These are phyloP conservation scores for Glaucomys volans DNA, from an alignment of 2,113 vertebrate species.

Conservation along the genomic window DNA sequence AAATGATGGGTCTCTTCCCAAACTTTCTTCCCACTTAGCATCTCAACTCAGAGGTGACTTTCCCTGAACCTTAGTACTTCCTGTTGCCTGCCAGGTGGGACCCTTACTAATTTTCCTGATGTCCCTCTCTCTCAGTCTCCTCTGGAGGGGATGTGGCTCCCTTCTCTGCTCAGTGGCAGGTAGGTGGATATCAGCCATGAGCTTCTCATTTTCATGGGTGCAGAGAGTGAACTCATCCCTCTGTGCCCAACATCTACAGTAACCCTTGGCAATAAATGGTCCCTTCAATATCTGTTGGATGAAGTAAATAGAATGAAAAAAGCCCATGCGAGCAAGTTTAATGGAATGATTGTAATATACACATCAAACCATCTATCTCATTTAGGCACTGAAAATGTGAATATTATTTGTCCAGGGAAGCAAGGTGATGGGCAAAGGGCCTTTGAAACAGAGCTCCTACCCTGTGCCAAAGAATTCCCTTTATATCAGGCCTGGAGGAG, in stretches of 20 bases:
- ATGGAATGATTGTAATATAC: rapidly evolving
- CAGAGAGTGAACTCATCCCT: not conserved
- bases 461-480: rapidly evolving
- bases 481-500: rapidly evolving
- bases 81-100: not conserved
- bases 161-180: not conserved
- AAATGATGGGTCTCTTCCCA: not conserved
- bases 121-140: not conserved
- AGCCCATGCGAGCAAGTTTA: not conserved
- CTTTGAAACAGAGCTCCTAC: not conserved
- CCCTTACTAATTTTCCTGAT: not conserved
- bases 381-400: not conserved
- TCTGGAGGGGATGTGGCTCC: not conserved
- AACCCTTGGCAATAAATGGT: not conserved
- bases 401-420: not conserved
- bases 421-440: not conserved
- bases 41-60: not conserved
- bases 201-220: not conserved
- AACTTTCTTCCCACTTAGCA: not conserved
- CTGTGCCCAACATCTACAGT: rapidly evolving
- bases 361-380: not conserved
- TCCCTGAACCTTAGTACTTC: not conserved
- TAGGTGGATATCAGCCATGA: not conserved
- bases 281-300: not conserved
- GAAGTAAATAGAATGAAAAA: not conserved